Conservation (phyloP, 1,140 invertebrate species). For the Philaenus spumarius region DNA sequence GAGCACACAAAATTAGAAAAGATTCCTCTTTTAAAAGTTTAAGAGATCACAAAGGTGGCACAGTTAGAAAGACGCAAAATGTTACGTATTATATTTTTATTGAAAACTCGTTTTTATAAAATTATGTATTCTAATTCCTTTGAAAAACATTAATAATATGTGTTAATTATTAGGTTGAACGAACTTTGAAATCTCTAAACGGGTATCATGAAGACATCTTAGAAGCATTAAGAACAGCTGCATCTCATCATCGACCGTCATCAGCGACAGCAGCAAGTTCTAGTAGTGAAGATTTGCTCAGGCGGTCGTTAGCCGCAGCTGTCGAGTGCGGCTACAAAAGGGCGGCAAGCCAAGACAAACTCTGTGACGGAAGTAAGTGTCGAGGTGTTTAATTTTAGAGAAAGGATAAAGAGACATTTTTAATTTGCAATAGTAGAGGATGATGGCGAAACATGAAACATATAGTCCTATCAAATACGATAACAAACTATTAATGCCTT, state of each 20-base stretch:
- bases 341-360: slow-evolving; percentile 31
- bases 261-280: slow-evolving; percentile 17
- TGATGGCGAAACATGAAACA: too few relatives aligned
- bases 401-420: too few relatives aligned
- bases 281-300: slow-evolving; percentile 29
- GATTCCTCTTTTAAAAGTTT: too few relatives aligned
- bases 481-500: too few relatives aligned
- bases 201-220: slow-evolving; percentile 90
- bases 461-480: too few relatives aligned
- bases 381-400: too few relatives aligned
- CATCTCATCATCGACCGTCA: slow-evolving; percentile 33
- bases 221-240: slow-evolving; percentile 75
- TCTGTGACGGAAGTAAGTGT: slow-evolving; percentile 26
- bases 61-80: not conserved
- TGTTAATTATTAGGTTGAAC: slow-evolving; percentile 73
- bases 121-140: too few relatives aligned
- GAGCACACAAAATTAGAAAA: too few relatives aligned
- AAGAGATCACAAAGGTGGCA: too few relatives aligned
- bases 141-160: too few relatives aligned
- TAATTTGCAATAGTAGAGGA: too few relatives aligned
- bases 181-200: slow-evolving; percentile 77
- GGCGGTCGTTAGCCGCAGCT: slow-evolving; percentile 27
- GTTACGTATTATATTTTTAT: not conserved
- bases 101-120: too few relatives aligned
- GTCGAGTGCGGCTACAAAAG: slow-evolving; percentile 27